Evolutionary conservation across 2,888 invertebrate genomes (phyloP).

Genomic region (Pyrgus malvae): DNA sequence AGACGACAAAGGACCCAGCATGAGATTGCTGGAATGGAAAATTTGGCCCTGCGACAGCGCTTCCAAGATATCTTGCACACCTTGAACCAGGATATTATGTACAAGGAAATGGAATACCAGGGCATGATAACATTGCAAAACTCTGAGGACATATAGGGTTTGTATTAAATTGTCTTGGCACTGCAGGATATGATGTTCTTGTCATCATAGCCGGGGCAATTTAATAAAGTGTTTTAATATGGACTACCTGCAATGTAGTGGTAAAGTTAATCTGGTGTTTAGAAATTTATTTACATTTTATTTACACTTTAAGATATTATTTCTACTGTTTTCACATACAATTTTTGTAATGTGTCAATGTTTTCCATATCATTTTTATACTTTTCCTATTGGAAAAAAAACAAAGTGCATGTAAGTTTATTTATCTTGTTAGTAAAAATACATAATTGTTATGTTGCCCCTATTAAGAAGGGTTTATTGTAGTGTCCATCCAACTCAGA

Average conservation of each 20-base stretch:
- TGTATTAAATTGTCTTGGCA: conserved; percentile 14
- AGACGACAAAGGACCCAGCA: conserved; percentile 89
- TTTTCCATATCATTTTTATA: too few species aligned
- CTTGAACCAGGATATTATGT: conserved; percentile 89
- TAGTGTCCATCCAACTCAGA: too few species aligned
- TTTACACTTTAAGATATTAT: neutral
- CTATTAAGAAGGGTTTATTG: too few species aligned
- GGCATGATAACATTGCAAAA: conserved; percentile 65
- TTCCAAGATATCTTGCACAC: conserved; percentile 92
- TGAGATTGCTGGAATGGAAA: conserved; percentile 93
- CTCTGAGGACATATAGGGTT: conserved; percentile 64
- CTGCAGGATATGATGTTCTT: neutral
- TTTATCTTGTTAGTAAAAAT: too few species aligned
- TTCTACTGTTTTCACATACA: too few species aligned
- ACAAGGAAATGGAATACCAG: conserved; percentile 87
- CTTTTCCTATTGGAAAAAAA: too few species aligned
- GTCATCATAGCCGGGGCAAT: conserved; percentile 18
- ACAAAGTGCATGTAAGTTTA: too few species aligned
- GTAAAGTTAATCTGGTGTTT: neutral
- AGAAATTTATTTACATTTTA: conserved; percentile 1
- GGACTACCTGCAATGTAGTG: neutral
- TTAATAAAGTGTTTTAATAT: neutral
- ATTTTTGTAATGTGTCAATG: too few species aligned
- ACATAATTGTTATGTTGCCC: too few species aligned
- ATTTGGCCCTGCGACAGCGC: conserved; percentile 89